These are phyloP conservation scores for Ophioninae sp. DNA, from an alignment of 2,888 invertebrate species.

Conservation along the genomic window DNA sequence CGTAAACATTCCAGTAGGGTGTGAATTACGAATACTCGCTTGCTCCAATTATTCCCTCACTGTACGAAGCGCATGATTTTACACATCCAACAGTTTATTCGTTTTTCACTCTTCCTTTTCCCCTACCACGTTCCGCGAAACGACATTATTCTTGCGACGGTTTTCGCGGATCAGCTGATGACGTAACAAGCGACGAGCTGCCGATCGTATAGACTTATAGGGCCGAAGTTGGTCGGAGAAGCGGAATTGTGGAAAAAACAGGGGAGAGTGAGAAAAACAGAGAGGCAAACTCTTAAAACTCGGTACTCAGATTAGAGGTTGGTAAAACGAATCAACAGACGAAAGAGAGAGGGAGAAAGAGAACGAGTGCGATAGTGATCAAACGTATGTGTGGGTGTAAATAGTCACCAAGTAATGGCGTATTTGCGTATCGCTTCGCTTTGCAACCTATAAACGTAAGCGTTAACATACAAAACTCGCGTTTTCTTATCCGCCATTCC, in stretches of 20 bases:
- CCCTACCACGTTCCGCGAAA: not conserved
- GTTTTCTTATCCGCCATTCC: constrained; percentile 9
- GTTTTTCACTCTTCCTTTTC: not conserved
- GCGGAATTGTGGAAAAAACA: constrained; percentile 26
- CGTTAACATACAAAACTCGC: not conserved
- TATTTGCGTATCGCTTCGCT: constrained; percentile 65
- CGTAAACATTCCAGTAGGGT: too few species aligned
- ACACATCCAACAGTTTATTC: too few species aligned
- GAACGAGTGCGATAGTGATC: not conserved
- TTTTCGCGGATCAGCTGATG: constrained; percentile 75
- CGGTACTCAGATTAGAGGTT: constrained; percentile 11
- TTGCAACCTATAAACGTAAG: not conserved
- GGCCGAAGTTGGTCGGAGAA: constrained; percentile 31
- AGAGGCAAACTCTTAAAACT: constrained; percentile 20
- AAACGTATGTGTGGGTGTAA: not conserved
- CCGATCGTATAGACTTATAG: constrained; percentile 45
- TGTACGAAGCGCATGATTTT: too few species aligned
- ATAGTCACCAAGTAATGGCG: constrained; percentile 66
- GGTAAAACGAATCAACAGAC: constrained; percentile 24
- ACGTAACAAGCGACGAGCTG: constrained; percentile 75
- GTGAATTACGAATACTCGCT: too few species aligned
- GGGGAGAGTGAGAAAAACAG: constrained; percentile 26
- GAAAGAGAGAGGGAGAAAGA: constrained; percentile 3
- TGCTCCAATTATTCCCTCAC: too few species aligned
- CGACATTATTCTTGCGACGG: not conserved